Evolutionary conservation across 2,113 vertebrate species (phyloP).

Genomic region (Piaya cayana): DNA sequence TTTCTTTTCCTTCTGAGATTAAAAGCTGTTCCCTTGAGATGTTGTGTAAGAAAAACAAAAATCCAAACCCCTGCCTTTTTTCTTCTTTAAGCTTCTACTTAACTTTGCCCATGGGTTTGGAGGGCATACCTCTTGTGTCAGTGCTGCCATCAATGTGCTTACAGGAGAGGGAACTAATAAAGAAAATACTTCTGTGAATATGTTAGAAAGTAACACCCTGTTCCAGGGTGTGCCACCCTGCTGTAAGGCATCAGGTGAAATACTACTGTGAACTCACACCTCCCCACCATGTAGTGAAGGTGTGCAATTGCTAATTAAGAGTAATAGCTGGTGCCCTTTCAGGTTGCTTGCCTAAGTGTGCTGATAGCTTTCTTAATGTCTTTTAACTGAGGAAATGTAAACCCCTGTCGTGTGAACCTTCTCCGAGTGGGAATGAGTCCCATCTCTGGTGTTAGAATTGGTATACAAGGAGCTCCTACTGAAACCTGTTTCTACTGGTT

Average conservation of each 20-base stretch:
- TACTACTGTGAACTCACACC: neutral
- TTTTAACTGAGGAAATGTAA: slow-evolving; percentile 15
- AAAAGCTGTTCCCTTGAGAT: neutral
- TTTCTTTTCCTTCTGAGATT: neutral
- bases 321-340: neutral
- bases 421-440: slow-evolving; percentile 25
- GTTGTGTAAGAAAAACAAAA: neutral
- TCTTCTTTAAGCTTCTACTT: neutral
- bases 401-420: neutral
- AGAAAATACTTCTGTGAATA: neutral
- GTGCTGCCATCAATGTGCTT: neutral
- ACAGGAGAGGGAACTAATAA: neutral
- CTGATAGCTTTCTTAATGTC: slow-evolving; percentile 13
- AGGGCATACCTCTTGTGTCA: neutral
- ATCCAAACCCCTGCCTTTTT: neutral
- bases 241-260: neutral
- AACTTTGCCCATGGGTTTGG: neutral
- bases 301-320: neutral
- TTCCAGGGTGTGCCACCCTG: neutral
- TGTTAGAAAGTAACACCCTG: neutral
- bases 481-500: slow-evolving; percentile 63
- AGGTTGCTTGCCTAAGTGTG: slow-evolving; percentile 2
- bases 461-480: neutral
- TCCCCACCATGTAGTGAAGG: neutral
- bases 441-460: neutral